Conservation (phyloP, 2,113 vertebrate species). For the Brachyistius frenatus region DNA sequence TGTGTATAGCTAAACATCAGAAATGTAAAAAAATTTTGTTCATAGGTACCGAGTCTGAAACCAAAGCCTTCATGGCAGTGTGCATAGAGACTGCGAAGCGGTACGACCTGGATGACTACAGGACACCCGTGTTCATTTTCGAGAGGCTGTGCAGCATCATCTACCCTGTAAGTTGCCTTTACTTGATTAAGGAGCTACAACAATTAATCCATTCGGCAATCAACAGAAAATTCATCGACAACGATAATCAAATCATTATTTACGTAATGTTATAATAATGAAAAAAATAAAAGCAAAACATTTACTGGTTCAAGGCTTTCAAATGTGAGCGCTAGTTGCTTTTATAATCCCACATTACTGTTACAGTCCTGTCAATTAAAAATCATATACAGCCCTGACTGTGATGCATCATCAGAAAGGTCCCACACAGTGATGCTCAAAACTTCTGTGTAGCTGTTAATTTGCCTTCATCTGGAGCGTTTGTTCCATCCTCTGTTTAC, state of each 20-base stretch:
- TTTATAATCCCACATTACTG: background rate
- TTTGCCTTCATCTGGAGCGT: background rate
- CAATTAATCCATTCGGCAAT: background rate
- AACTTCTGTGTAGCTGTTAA: background rate
- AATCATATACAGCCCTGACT: too few relatives aligned
- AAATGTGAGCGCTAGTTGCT: background rate
- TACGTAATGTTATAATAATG: too few relatives aligned
- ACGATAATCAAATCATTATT: too few relatives aligned
- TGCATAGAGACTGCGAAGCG: slow-evolving; percentile 99
- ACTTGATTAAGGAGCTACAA: background rate
- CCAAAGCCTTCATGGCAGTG: slow-evolving; percentile 99
- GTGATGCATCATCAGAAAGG: too few relatives aligned
- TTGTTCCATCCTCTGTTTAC: slow-evolving; percentile 6
- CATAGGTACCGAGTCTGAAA: slow-evolving; percentile 97
- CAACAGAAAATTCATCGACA: background rate
- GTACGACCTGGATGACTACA: slow-evolving; percentile 96
- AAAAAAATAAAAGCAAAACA: background rate
- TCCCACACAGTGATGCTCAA: too few relatives aligned
- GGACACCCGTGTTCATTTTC: slow-evolving; percentile 99
- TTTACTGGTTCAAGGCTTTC: background rate
- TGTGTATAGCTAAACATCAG: background rate
- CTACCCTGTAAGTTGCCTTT: slow-evolving; percentile 90
- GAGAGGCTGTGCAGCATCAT: slow-evolving; percentile 99
- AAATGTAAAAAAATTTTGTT: slow-evolving; percentile 16
- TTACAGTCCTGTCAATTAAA: background rate